These are phyloP conservation scores for Drosophila aldrichi DNA, from an alignment of 2,888 invertebrate genomes.

Conservation along the genomic window DNA sequence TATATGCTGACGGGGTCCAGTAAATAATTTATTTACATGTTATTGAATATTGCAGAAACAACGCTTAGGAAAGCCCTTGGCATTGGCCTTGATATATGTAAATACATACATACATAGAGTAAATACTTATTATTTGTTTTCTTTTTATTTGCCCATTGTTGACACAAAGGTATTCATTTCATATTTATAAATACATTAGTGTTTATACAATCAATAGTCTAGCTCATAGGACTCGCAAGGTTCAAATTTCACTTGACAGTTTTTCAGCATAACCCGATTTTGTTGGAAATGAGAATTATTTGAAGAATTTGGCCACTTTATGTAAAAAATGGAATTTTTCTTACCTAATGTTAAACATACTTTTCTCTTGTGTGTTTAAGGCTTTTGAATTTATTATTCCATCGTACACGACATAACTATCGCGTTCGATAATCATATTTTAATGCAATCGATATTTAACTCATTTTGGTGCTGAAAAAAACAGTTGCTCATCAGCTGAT, in stretches of 20 bases:
- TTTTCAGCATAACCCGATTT: not conserved
- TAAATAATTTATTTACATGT: not conserved
- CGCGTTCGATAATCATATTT: not conserved
- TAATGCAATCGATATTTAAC: not conserved
- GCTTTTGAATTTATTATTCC: not conserved
- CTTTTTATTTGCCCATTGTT: not conserved
- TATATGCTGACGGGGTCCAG: not conserved
- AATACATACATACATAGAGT: not conserved
- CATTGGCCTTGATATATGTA: not conserved
- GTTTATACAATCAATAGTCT: not conserved
- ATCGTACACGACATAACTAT: not conserved
- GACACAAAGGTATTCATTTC: not conserved
- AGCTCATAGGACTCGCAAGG: not conserved
- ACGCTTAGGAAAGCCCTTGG: not conserved
- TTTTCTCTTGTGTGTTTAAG: not conserved
- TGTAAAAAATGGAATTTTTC: not conserved
- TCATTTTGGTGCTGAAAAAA: not conserved
- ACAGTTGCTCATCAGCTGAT: constrained; percentile 17
- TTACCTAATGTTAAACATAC: not conserved
- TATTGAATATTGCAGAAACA: not conserved
- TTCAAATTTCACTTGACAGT: not conserved
- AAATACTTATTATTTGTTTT: not conserved
- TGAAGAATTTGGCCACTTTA: not conserved
- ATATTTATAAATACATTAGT: not conserved
- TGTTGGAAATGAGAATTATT: not conserved